These are phyloP conservation scores for Agelastica alni DNA, from an alignment of 2,888 invertebrate genomes.

Conservation along the genomic window DNA sequence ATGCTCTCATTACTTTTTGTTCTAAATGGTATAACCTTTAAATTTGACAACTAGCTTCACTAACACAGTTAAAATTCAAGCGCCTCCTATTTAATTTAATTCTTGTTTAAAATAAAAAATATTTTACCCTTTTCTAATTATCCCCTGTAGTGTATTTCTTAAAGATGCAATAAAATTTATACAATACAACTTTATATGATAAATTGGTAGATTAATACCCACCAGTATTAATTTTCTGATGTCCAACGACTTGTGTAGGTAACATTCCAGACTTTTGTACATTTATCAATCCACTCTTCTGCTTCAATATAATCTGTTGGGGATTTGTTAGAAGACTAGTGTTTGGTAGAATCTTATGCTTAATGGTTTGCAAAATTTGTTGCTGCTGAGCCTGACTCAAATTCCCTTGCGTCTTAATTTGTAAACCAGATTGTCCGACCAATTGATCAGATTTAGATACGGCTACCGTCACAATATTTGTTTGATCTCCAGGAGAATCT, in stretches of 20 bases:
- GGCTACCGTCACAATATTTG: constrained; percentile 40
- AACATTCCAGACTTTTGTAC: constrained; percentile 32
- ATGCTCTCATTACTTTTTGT: too few relatives aligned
- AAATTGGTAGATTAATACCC: too few relatives aligned
- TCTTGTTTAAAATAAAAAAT: too few relatives aligned
- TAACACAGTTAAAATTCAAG: too few relatives aligned
- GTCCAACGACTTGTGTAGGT: constrained; percentile 30
- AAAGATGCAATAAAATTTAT: too few relatives aligned
- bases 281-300: constrained; percentile 44
- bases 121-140: too few relatives aligned
- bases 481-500: constrained; percentile 29
- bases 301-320: constrained; percentile 60
- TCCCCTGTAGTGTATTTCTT: too few relatives aligned
- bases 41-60: too few relatives aligned
- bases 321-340: constrained; percentile 48
- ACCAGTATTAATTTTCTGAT: constrained; percentile 33
- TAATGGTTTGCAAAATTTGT: constrained; percentile 57
- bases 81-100: too few relatives aligned
- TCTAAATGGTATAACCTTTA: too few relatives aligned
- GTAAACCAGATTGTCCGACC: constrained; percentile 41
- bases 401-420: constrained; percentile 47
- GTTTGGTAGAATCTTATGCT: constrained; percentile 53
- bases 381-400: constrained; percentile 56
- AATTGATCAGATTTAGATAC: constrained; percentile 40
- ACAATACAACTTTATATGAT: too few relatives aligned